These are phyloP conservation scores for Drosophila auraria DNA, from an alignment of 1,140 invertebrate species.

Conservation along the genomic window DNA sequence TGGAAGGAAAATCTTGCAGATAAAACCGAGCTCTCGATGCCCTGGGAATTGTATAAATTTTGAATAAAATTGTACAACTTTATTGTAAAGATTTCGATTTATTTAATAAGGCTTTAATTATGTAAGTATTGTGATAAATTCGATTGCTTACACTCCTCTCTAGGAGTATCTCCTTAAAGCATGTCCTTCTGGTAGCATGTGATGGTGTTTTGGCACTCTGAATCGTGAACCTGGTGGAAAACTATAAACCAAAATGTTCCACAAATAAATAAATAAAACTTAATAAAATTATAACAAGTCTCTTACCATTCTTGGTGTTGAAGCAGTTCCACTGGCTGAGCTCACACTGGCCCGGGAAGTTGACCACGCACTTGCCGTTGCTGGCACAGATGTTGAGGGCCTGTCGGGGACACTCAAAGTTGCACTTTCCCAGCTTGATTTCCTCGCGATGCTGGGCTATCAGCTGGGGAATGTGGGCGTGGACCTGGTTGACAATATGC, in stretches of 20 bases:
- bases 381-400: slow-evolving; percentile 67
- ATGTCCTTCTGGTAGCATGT: slow-evolving; percentile 68
- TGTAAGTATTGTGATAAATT: slow-evolving; percentile 4
- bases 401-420: slow-evolving; percentile 55
- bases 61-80: not conserved
- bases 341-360: slow-evolving; percentile 76
- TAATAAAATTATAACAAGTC: no score
- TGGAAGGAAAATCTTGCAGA: not conserved
- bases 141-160: not conserved
- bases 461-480: slow-evolving; percentile 58
- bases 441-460: slow-evolving; percentile 51
- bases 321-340: slow-evolving; percentile 75
- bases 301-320: slow-evolving; percentile 72
- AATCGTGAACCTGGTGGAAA: slow-evolving; percentile 68
- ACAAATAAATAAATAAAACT: not conserved
- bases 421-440: slow-evolving; percentile 65
- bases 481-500: slow-evolving; percentile 24
- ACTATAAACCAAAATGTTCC: slow-evolving; percentile 15
- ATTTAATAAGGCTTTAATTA: not conserved
- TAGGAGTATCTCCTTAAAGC: slow-evolving; percentile 8
- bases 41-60: no score
- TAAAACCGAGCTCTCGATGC: not conserved
- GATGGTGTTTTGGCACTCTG: slow-evolving; percentile 63
- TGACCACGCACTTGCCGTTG: slow-evolving; percentile 71
- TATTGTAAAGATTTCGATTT: not conserved